Conservation (phyloP, 2,888 invertebrate genomes). For the Rhagonycha fulva region DNA sequence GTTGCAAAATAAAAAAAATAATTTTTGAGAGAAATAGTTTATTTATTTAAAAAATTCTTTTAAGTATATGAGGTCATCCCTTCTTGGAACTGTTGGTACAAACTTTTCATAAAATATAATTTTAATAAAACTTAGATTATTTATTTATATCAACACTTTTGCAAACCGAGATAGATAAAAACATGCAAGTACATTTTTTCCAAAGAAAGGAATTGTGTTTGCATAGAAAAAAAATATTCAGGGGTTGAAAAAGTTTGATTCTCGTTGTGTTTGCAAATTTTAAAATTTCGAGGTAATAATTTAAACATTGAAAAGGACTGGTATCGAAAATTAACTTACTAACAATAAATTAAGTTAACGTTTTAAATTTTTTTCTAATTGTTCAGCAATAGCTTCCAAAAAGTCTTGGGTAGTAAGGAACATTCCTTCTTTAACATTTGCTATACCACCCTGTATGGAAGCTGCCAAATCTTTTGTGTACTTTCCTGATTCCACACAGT, state of each 20-base stretch:
- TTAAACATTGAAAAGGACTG: neutral
- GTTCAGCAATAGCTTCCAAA: constrained; percentile 77
- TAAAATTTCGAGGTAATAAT: neutral
- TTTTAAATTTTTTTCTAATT: constrained; percentile 61
- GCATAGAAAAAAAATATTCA: neutral
- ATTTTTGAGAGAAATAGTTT: neutral
- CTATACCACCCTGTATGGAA: constrained; percentile 84
- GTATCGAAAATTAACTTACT: neutral
- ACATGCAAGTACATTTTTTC: neutral
- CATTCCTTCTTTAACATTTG: constrained; percentile 81
- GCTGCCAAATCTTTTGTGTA: constrained; percentile 89
- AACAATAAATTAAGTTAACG: constrained; percentile 23
- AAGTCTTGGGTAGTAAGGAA: constrained; percentile 86
- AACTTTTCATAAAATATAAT: neutral
- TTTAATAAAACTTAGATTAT: neutral
- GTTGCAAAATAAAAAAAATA: too few species aligned
- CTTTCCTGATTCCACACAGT: constrained; percentile 79
- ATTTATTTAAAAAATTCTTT: neutral
- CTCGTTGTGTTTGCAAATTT: neutral
- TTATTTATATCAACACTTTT: neutral
- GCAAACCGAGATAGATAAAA: neutral
- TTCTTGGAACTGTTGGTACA: neutral
- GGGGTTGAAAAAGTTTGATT: neutral
- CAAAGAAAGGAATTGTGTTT: neutral
- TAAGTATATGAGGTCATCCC: neutral